Evolutionary conservation across 1,140 invertebrate species (phyloP).

Genomic region (Hyles euphorbiae): DNA sequence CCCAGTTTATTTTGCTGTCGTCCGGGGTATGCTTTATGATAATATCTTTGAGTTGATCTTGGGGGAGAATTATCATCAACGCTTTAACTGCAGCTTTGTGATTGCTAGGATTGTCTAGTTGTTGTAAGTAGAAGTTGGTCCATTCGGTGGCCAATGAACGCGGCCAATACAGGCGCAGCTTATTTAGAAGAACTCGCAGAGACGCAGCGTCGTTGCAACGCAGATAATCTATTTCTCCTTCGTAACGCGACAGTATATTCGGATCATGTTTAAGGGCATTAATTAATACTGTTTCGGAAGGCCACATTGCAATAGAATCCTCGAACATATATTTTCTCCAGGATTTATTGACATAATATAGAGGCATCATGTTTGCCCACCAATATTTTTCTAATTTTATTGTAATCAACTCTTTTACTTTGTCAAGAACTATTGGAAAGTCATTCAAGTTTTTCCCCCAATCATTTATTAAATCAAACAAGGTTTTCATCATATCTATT

Average conservation of each 20-base stretch:
- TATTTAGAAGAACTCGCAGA: conserved; percentile 25
- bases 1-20: conserved; percentile 46
- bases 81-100: conserved; percentile 29
- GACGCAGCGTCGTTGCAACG: conserved; percentile 18
- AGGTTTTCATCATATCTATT: conserved; percentile 18
- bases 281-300: conserved; percentile 27
- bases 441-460: conserved; percentile 44
- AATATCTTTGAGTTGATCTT: conserved; percentile 29
- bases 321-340: conserved; percentile 43
- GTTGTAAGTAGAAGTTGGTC: conserved; percentile 15
- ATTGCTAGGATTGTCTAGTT: conserved; percentile 21
- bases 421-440: conserved; percentile 30
- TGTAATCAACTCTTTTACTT: conserved; percentile 32
- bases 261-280: conserved; percentile 50
- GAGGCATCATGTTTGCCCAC: conserved; percentile 24
- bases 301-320: conserved; percentile 37
- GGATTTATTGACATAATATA: conserved; percentile 42
- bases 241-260: conserved; percentile 22
- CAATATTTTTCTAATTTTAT: conserved; percentile 32
- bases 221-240: conserved; percentile 17
- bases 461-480: conserved; percentile 33
- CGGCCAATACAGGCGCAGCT: conserved; percentile 38
- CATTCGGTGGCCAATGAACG: conserved; percentile 29
- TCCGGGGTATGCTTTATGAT: conserved; percentile 35
- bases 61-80: conserved; percentile 30